Evolutionary conservation across 2,113 vertebrate genomes (phyloP).

Genomic region (Mastomys natalensis): DNA sequence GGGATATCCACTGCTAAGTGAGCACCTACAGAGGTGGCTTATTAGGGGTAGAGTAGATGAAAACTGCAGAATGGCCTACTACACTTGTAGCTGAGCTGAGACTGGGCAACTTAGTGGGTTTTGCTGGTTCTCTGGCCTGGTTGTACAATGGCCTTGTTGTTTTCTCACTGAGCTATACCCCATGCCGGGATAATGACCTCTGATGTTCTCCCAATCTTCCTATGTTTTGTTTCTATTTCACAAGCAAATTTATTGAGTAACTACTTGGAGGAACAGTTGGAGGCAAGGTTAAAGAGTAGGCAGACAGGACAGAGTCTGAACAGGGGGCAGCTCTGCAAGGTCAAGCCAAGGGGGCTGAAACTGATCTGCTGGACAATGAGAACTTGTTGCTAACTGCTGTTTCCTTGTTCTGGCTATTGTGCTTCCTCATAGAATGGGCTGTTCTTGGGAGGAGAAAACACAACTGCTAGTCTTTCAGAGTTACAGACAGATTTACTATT

Average conservation of each 20-base stretch:
- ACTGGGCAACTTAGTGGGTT: constrained; percentile 28
- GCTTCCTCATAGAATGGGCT: constrained; percentile 55
- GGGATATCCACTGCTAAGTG: not conserved
- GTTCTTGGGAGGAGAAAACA: constrained; percentile 70
- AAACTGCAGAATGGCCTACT: not conserved
- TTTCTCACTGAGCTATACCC: constrained; percentile 13
- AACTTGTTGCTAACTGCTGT: not conserved
- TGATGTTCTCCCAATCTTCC: constrained; percentile 54
- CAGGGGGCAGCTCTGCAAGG: not conserved
- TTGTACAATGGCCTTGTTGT: constrained; percentile 44
- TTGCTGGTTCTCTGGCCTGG: constrained; percentile 35
- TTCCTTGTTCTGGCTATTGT: constrained; percentile 38
- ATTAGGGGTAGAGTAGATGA: not conserved
- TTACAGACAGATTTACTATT: constrained; percentile 69
- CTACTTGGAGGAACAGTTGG: constrained; percentile 33
- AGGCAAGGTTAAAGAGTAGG: constrained; percentile 21
- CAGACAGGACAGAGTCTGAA: not conserved
- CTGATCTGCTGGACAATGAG: not conserved
- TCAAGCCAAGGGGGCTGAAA: not conserved
- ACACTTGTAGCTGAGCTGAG: not conserved
- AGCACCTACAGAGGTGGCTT: not conserved
- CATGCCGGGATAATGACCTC: constrained; percentile 42
- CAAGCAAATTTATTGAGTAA: constrained; percentile 68
- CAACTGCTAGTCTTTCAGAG: constrained; percentile 70
- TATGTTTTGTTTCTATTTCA: constrained; percentile 69